Conservation (phyloP, 2,797 vertebrate genomes). For the Uromys caudimaculatus region DNA sequence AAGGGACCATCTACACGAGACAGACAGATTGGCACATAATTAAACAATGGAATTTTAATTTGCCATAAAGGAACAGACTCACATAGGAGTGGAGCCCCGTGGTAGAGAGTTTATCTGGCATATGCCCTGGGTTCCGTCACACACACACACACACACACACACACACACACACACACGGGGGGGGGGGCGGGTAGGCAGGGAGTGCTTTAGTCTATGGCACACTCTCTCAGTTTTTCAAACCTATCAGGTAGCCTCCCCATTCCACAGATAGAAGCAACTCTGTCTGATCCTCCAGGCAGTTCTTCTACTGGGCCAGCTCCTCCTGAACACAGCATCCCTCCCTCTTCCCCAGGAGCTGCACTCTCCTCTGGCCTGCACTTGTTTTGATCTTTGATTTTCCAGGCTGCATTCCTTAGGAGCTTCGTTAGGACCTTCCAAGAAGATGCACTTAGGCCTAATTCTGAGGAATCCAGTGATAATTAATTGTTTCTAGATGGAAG, state of each 20-base stretch:
- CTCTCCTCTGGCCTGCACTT: not conserved
- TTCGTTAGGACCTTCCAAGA: slow-evolving; percentile 38
- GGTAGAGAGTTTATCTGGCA: not conserved
- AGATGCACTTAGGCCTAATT: not conserved
- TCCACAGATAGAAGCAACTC: not conserved
- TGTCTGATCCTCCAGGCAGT: not conserved
- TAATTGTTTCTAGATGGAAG: slow-evolving; percentile 13
- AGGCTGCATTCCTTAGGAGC: slow-evolving; percentile 32
- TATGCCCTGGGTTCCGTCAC: not conserved
- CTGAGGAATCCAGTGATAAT: slow-evolving; percentile 12
- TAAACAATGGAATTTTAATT: not conserved
- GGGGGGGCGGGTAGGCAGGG: too few species aligned
- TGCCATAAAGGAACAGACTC: not conserved
- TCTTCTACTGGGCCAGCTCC: not conserved
- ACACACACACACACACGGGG: too few species aligned
- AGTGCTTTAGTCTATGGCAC: not conserved
- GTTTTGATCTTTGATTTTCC: slow-evolving; percentile 49
- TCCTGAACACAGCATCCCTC: not conserved
- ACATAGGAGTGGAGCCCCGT: not conserved
- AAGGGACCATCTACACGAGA: not conserved
- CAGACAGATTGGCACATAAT: not conserved
- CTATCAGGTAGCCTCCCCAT: not conserved
- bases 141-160: not conserved
- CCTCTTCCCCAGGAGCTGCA: fast-evolving
- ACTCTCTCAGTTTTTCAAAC: not conserved